A percentile compares a stretch with the other conserved stretches of the same genome.
These are phyloP conservation scores for Apogon talboti DNA, from an alignment of 2,797 vertebrate genomes.

Conservation along the genomic window DNA sequence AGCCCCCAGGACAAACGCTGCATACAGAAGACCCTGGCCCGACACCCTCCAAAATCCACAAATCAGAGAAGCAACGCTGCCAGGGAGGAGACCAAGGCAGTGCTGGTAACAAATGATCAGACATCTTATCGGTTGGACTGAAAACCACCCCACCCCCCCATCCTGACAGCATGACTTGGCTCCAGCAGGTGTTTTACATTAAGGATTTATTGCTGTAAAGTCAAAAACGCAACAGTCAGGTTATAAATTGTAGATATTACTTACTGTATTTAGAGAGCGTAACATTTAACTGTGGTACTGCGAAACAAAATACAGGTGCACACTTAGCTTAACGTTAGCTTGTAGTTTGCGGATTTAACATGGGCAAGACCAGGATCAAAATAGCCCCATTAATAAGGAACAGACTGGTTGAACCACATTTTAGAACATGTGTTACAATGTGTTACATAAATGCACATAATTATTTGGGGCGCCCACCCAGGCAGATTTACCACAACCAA, in stretches of 20 bases:
- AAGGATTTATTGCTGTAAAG: constrained; percentile 50
- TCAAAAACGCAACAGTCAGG: constrained; percentile 41
- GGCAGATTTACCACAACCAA: neutral
- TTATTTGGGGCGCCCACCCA: constrained; percentile 7
- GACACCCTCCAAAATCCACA: constrained; percentile 81
- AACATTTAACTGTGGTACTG: constrained; percentile 57
- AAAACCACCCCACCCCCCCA: constrained; percentile 32
- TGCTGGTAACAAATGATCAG: constrained; percentile 75
- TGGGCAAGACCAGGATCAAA: constrained; percentile 7
- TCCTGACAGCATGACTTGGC: constrained; percentile 5
- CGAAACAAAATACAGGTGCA: constrained; percentile 57
- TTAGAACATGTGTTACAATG: too few species aligned
- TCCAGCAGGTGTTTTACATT: constrained; percentile 66
- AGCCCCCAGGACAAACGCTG: constrained; percentile 91
- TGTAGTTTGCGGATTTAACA: constrained; percentile 44
- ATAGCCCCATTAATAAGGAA: constrained; percentile 35
- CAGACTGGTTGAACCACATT: constrained; percentile 34
- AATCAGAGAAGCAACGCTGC: constrained; percentile 84
- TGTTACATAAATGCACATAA: constrained; percentile 12
- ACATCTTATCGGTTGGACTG: constrained; percentile 27
- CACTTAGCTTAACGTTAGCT: constrained; percentile 44
- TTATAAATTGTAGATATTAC: constrained; percentile 64
- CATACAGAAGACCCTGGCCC: constrained; percentile 89
- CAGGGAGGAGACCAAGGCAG: constrained; percentile 84
- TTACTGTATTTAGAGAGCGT: constrained; percentile 64